Percentiles rank a stretch among this genome's conserved stretches.
These are phyloP conservation scores for Triplophysa bombifrons DNA, from an alignment of 2,797 vertebrate genomes.

Conservation along the genomic window DNA sequence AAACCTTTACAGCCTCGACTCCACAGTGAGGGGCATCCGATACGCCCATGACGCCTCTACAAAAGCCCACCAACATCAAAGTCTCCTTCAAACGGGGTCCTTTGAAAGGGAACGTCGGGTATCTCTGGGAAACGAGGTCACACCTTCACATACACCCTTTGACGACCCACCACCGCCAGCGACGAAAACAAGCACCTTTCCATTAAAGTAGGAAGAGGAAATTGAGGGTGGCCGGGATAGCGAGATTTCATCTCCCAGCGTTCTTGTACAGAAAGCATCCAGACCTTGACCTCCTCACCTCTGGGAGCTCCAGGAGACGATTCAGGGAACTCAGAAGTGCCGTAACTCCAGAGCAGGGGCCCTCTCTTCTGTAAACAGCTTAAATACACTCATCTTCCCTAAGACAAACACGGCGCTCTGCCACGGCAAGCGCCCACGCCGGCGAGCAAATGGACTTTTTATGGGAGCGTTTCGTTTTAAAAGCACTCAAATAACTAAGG, in stretches of 20 bases:
- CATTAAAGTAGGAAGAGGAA: slow-evolving; percentile 56
- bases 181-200: slow-evolving; percentile 21
- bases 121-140: slow-evolving; percentile 2
- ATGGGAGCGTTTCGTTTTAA: slow-evolving; percentile 55
- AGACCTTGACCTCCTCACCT: slow-evolving; percentile 76
- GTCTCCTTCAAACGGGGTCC: slow-evolving; percentile 61
- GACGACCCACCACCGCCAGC: slow-evolving; percentile 6
- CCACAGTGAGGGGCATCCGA: slow-evolving; percentile 29
- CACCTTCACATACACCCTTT: slow-evolving; percentile 31
- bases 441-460: slow-evolving; percentile 71
- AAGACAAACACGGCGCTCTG: slow-evolving; percentile 68
- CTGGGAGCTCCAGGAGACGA: slow-evolving; percentile 52
- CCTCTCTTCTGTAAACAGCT: slow-evolving; percentile 72
- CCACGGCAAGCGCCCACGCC: slow-evolving; percentile 31
- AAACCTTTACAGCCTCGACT: slow-evolving; percentile 8
- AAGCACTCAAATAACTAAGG: slow-evolving; percentile 52
- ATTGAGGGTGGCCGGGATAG: slow-evolving; percentile 41
- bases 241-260: slow-evolving; percentile 44
- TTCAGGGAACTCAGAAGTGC: slow-evolving; percentile 39
- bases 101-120: slow-evolving; percentile 33
- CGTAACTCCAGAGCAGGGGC: slow-evolving; percentile 54
- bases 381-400: slow-evolving; percentile 69
- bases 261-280: slow-evolving; percentile 46
- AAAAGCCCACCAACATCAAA: slow-evolving; percentile 71
- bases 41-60: slow-evolving; percentile 73